Base-by-base conservation (phyloP, 2,888 invertebrate species). In the Drosophila kuntzei region DNA sequence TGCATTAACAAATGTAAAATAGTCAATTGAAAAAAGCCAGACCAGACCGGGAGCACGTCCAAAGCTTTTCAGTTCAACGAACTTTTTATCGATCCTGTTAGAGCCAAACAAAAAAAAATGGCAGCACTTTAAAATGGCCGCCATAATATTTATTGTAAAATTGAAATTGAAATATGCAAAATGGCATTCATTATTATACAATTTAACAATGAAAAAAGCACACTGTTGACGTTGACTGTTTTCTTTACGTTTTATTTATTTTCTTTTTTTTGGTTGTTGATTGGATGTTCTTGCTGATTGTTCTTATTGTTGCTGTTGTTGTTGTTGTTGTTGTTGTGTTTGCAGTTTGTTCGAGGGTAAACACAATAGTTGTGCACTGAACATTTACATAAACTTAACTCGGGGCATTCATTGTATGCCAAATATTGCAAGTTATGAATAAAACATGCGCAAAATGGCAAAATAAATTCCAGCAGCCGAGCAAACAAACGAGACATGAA, bases 341-440 rank as follows among this genome's bases (percentile, higher is more conserved):
- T 71, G 76, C 74, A 78, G 57, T 79, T 76, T 74, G 70, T 75
- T 60, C 49, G 27, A 39, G n/a, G 34, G 32, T 47, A 63, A 63
- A 63, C n/a, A 39, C 49, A 36, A 63, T 53, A 61, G 67, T 43
- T 79, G 55, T 79, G 70, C 65, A 43, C 20, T 59, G 68, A 12
- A 60, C 58, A 77, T 79, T 79, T 77, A 79, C 76, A 77, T 77
- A 77, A 77, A 79, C 71, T 77, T 67, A 74, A 64, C 79, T 79
- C 37, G 64, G 69, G 50, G 43, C 65, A 69, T 57, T 76, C 84
- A 80, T 83, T 83, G 81, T 84, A 84, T 71, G 67, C 77, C 71
- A 76, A 81, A 85, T 81, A 87, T 81, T 81, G 72, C 79, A 79
- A 75, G 86, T 85, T 85, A 89, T 85, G 88, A 85, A 85, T 89